These are phyloP conservation scores for Artibeus jamaicensis DNA, from an alignment of 2,797 vertebrate genomes.

Conservation along the genomic window DNA sequence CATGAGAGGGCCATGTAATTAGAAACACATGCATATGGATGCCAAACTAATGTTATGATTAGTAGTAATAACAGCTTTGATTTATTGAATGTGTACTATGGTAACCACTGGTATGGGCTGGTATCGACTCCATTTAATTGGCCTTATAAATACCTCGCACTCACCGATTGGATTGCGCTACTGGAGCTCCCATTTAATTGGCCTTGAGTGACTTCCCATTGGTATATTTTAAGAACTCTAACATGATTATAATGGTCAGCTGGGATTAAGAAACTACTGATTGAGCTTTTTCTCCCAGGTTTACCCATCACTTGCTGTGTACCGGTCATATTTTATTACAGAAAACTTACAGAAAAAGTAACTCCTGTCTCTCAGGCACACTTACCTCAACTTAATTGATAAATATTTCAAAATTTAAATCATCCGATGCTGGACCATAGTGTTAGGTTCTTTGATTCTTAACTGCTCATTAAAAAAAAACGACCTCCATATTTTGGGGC, in stretches of 20 bases:
- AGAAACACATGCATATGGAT: background rate
- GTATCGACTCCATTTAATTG: background rate
- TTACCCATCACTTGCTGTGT: background rate
- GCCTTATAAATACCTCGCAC: too few species aligned
- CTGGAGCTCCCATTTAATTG: background rate
- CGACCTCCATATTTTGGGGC: background rate
- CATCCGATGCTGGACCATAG: background rate
- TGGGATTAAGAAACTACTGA: background rate
- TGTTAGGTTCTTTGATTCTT: background rate
- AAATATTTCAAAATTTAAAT: constrained; percentile 21
- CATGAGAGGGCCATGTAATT: background rate
- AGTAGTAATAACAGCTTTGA: background rate
- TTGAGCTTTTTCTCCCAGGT: background rate
- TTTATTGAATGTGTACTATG: background rate
- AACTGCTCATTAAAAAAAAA: background rate
- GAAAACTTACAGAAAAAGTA: background rate
- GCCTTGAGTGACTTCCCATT: background rate
- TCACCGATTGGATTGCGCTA: too few species aligned
- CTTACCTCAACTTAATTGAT: background rate
- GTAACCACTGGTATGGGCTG: background rate
- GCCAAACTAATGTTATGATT: background rate
- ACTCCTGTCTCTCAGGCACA: background rate
- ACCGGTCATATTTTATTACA: background rate
- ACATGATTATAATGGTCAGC: background rate
- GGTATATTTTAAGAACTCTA: background rate